These are phyloP conservation scores for Callocephalon fimbriatum DNA, from an alignment of 2,113 vertebrate genomes.

Conservation along the genomic window DNA sequence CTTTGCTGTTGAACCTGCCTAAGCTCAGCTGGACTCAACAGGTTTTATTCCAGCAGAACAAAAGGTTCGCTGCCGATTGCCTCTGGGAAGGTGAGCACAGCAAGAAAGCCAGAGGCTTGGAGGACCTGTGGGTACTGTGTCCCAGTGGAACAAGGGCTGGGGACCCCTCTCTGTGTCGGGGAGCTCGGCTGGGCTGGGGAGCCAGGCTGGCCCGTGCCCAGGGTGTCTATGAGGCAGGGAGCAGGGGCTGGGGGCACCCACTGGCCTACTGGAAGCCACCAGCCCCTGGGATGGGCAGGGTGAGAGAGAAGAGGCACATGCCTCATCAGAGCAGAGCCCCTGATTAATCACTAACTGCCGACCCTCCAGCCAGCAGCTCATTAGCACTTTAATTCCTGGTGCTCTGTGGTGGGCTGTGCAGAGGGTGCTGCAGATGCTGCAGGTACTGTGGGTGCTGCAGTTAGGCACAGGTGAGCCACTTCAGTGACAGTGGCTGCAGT, in stretches of 20 bases:
- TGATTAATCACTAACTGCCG: slow-evolving; percentile 7
- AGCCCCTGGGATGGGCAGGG: neutral
- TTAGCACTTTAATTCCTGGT: neutral
- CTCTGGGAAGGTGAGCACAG: accelerated
- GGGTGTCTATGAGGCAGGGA: accelerated
- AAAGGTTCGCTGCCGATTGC: neutral
- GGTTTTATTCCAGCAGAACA: slow-evolving; percentile 5
- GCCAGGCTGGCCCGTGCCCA: accelerated
- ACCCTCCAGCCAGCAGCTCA: slow-evolving; percentile 28
- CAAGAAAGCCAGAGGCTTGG: neutral
- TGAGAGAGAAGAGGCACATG: neutral
- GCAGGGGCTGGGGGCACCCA: neutral
- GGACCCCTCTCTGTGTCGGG: neutral
- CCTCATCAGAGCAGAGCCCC: neutral
- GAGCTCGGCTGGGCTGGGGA: neutral
- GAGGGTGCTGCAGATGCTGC: neutral
- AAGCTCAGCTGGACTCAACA: neutral
- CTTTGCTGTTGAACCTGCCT: neutral
- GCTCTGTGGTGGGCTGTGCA: neutral
- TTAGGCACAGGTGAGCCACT: neutral
- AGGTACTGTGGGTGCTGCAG: neutral
- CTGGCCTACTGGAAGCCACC: accelerated
- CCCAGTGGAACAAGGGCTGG: accelerated
- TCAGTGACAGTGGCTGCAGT: accelerated
- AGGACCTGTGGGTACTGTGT: neutral